Percentiles rank a stretch among this genome's conserved stretches.
These are phyloP conservation scores for Ostrea edulis DNA, from an alignment of 1,140 invertebrate species.

Conservation along the genomic window DNA sequence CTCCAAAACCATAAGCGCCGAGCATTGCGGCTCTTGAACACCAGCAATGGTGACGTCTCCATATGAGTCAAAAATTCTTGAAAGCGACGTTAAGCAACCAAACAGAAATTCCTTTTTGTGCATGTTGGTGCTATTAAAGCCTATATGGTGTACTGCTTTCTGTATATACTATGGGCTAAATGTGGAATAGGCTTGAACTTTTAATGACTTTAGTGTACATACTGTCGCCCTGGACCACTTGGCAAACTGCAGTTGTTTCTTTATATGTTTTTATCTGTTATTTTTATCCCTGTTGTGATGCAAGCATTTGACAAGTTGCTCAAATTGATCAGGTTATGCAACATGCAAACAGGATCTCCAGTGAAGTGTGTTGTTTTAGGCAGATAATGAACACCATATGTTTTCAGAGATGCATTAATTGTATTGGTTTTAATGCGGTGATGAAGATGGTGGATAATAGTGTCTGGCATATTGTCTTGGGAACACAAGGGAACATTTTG, in stretches of 20 bases:
- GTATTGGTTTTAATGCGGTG: conserved; percentile 6
- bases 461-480: background rate
- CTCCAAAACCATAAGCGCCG: too few species aligned
- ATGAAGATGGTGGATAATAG: background rate
- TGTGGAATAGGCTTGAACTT: too few species aligned
- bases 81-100: too few species aligned
- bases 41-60: too few species aligned
- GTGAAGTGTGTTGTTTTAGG: conserved; percentile 22
- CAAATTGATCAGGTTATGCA: conserved; percentile 32
- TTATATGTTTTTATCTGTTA: background rate
- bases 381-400: conserved; percentile 29
- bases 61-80: too few species aligned
- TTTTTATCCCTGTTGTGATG: conserved; percentile 15
- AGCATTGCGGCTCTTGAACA: too few species aligned
- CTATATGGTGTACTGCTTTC: too few species aligned
- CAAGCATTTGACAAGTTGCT: conserved; percentile 23
- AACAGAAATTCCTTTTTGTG: too few species aligned
- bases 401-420: conserved; percentile 22
- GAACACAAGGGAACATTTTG: background rate
- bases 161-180: too few species aligned
- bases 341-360: background rate
- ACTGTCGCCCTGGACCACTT: background rate
- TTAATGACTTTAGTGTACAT: too few species aligned
- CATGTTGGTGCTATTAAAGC: too few species aligned
- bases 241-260: background rate